Percentiles rank a stretch among this genome's conserved stretches.
phyloP scores from a whole-genome alignment of 2,113 vertebrate species.

The Python bivittatus region DNA sequence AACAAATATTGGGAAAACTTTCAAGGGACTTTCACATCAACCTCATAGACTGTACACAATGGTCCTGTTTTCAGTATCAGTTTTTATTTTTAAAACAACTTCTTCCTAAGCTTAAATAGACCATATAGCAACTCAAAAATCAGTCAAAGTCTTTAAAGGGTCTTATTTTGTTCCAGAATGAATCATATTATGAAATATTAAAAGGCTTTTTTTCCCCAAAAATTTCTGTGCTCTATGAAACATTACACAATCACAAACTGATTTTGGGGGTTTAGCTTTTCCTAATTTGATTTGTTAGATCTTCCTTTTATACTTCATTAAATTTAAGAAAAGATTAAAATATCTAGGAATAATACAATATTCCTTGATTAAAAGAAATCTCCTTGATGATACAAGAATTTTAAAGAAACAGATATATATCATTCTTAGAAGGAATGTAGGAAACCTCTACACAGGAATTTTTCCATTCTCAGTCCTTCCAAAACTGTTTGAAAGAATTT shows the following conservation, averaged over 20 bases:
- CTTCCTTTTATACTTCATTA: background rate
- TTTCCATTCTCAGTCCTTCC: background rate
- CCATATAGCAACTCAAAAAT: conserved; percentile 8
- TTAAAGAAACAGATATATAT: background rate
- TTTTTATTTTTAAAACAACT: background rate
- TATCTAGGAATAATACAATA: background rate
- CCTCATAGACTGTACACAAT: background rate
- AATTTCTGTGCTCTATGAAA: background rate
- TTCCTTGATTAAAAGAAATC: background rate
- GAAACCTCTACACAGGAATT: background rate
- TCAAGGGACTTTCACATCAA: background rate
- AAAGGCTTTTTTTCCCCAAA: background rate
- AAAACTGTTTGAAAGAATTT: background rate
- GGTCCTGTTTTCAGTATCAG: background rate
- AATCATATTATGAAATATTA: background rate
- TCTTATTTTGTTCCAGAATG: background rate
- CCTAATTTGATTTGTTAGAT: background rate
- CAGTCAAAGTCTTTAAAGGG: background rate
- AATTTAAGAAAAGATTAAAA: background rate
- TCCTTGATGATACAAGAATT: background rate
- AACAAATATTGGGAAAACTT: background rate
- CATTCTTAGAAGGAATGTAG: background rate
- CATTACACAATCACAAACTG: background rate
- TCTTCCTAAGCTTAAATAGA: background rate
- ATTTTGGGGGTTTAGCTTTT: background rate